These are phyloP conservation scores for Allophyes oxyacanthae DNA, from an alignment of 2,888 invertebrate species.

Conservation along the genomic window DNA sequence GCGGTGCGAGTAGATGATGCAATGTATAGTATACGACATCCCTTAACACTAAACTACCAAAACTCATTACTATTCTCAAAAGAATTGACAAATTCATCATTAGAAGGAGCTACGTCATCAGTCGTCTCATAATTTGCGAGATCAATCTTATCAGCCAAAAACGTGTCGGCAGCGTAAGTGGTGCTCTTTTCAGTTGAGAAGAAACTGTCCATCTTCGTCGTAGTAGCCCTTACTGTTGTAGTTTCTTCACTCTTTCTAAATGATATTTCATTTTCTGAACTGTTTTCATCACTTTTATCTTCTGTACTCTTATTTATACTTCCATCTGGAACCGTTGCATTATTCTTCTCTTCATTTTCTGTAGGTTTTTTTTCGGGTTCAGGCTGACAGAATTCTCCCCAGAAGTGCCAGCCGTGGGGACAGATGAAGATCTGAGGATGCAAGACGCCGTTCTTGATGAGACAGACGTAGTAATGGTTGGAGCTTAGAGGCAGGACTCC, in stretches of 20 bases:
- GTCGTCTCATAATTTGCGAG: conserved; percentile 74
- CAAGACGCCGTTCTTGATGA: conserved; percentile 65
- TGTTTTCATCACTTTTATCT: conserved; percentile 25
- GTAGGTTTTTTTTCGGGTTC: conserved; percentile 54
- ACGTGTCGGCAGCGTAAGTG: conserved; percentile 77
- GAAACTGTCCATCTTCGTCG: conserved; percentile 66
- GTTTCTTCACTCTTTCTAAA: conserved; percentile 17
- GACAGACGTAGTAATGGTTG: conserved; percentile 83
- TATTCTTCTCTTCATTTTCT: conserved; percentile 3
- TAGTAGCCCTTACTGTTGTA: conserved; percentile 42
- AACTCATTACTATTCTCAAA: conserved; percentile 65
- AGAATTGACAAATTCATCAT: conserved; percentile 67
- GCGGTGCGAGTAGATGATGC: too few species aligned
- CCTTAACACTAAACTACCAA: conserved; percentile 45
- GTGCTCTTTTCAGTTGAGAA: conserved; percentile 78
- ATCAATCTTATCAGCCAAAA: conserved; percentile 82
- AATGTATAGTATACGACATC: too few species aligned
- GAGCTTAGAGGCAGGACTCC: conserved; percentile 70
- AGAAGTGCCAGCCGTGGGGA: conserved; percentile 83
- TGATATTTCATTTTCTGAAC: conserved; percentile 21
- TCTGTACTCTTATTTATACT: conserved; percentile 17
- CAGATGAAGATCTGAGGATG: conserved; percentile 83
- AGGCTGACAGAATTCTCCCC: conserved; percentile 77
- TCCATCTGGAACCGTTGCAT: too few species aligned
- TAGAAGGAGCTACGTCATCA: conserved; percentile 63